Conservation (phyloP, 2,888 invertebrate genomes). For the Doris montereyensis region DNA sequence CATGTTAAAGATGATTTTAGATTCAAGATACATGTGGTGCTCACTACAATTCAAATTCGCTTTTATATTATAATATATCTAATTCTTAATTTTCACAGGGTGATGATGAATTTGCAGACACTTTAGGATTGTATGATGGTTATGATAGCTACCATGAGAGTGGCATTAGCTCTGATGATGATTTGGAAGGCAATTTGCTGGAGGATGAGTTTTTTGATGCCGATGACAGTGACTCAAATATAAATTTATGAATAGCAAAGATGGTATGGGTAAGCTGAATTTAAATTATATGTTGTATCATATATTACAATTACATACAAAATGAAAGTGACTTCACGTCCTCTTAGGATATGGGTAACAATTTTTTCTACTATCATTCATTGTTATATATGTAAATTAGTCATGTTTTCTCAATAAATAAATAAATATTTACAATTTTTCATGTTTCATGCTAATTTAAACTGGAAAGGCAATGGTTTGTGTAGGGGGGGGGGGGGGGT, state of each 20-base stretch:
- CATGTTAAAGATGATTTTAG: too few species aligned
- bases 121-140: conserved; percentile 58
- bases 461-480: too few species aligned
- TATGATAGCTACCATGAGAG: conserved; percentile 65
- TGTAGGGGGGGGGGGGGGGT: too few species aligned
- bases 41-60: background rate
- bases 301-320: too few species aligned
- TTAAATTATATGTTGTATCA: too few species aligned
- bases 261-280: conserved; percentile 69
- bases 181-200: conserved; percentile 35
- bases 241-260: conserved; percentile 67
- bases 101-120: conserved; percentile 61
- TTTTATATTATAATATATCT: background rate
- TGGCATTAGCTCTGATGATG: conserved; percentile 54
- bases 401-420: too few species aligned
- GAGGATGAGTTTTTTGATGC: conserved; percentile 40
- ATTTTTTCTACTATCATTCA: too few species aligned
- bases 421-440: too few species aligned
- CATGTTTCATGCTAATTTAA: too few species aligned
- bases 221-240: conserved; percentile 49
- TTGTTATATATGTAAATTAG: too few species aligned
- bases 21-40: conserved; percentile 5
- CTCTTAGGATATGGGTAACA: too few species aligned
- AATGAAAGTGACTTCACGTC: too few species aligned
- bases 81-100: conserved; percentile 73